A percentile compares a stretch with the other conserved stretches of the same genome.
Evolutionary conservation across 2,797 vertebrate species (phyloP).

Genomic region (Calcarius lapponicus): DNA sequence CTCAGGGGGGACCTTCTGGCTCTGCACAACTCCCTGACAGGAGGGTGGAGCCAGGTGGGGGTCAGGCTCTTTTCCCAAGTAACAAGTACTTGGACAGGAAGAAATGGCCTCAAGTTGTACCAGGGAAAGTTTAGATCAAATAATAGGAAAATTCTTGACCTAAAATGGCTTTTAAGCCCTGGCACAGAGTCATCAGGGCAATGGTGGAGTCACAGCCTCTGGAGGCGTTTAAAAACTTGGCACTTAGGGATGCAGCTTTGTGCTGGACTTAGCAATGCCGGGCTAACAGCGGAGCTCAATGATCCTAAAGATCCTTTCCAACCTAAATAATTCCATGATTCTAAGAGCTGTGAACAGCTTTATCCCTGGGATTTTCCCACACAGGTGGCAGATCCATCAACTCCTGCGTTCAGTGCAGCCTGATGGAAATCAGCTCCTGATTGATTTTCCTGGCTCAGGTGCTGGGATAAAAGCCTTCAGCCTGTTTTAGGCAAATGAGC

Average conservation of each 20-base stretch:
- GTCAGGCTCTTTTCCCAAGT: background rate
- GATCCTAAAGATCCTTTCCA: background rate
- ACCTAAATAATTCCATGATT: background rate
- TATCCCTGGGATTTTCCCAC: background rate
- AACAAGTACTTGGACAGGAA: background rate
- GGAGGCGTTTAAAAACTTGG: background rate
- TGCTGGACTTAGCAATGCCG: background rate
- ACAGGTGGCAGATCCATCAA: background rate
- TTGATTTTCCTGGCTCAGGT: background rate
- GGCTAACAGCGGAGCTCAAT: background rate
- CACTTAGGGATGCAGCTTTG: accelerated
- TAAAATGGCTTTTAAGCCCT: background rate
- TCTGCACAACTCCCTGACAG: background rate
- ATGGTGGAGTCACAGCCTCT: background rate
- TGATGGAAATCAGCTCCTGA: background rate
- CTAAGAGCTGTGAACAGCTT: background rate
- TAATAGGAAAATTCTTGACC: background rate
- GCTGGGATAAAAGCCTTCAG: background rate
- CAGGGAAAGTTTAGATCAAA: background rate
- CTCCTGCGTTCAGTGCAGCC: background rate
- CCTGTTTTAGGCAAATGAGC: background rate
- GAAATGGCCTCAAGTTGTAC: background rate
- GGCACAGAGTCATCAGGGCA: background rate
- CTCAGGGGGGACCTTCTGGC: background rate
- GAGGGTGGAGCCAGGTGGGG: background rate